Percentiles rank a stretch among this genome's conserved stretches.
phyloP scores from a whole-genome alignment of 2,113 vertebrate genomes.

The Nyctereutes procyonoides region DNA sequence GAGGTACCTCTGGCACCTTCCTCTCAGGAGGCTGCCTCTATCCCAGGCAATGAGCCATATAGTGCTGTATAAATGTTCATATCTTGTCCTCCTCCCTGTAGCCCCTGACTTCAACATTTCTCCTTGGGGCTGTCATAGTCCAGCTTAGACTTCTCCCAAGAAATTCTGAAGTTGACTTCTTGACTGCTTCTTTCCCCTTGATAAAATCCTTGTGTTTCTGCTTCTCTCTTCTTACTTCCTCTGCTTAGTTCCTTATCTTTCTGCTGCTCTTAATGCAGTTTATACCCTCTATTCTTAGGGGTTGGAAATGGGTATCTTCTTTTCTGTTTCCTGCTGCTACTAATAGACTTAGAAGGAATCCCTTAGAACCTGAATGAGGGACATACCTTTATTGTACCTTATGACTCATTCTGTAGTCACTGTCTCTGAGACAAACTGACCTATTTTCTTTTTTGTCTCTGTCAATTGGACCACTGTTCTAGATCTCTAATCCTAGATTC shows the following conservation, averaged over 20 bases:
- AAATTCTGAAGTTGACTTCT: conserved; percentile 38
- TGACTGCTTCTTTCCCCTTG: neutral
- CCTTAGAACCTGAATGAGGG: neutral
- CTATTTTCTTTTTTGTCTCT: neutral
- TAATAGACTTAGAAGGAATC: neutral
- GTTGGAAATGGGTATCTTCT: neutral
- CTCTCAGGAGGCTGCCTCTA: neutral
- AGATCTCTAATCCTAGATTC: neutral
- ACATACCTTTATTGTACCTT: neutral
- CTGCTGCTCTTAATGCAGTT: neutral
- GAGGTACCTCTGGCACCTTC: neutral
- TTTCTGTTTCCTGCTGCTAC: neutral
- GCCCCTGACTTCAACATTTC: neutral
- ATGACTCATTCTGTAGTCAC: neutral
- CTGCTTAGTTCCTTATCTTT: neutral
- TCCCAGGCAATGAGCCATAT: neutral
- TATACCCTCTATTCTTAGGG: neutral
- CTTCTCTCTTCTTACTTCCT: neutral
- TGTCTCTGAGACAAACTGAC: neutral
- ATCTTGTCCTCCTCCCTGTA: neutral
- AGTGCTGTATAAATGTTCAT: neutral
- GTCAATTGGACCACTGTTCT: neutral
- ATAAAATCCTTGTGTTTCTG: neutral
- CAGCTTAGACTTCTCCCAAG: neutral
- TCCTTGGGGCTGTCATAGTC: too few relatives aligned